Base-by-base conservation (phyloP, 1,140 invertebrate genomes). In the Neoseiulus cucumeris region DNA sequence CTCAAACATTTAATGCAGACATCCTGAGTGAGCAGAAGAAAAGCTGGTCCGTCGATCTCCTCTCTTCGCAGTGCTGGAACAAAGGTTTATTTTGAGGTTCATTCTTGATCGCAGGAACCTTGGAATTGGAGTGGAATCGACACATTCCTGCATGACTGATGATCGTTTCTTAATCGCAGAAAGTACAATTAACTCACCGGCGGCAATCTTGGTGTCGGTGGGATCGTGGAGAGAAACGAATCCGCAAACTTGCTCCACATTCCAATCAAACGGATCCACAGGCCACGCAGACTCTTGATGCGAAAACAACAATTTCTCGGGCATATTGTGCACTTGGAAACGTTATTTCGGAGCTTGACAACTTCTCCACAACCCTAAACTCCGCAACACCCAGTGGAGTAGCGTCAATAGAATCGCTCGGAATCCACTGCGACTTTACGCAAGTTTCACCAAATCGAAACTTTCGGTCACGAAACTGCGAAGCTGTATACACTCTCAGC, bases 11-110 rank as follows among this genome's bases (percentile, higher is more conserved):
- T 33, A 9, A 20, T 20, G 33, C 51, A 59, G 25, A 17, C 22
- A 5, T 12, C 51, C 22, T 25, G 25, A 20, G 51, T 59, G 14
- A 59, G 51, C 33, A 59, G 22, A 6, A 59, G 51, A 25, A 59
- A 59, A 29, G 51, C 51, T 20, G 51, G 51, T 25, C 51, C 51
- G 22, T 59, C 51, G 33, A 59, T 59, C 22, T 59, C 51, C 33
- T 59, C 51, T 9, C 14, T 59, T 2, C 51, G 51, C 14, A 59
- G 51, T 20, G 51, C 51, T 59, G 51, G 25, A 59, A 59, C 51
- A 9, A 4, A 25, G 33, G 9, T 39, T 4, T 5, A n/a, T n/a
- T n/a, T n/a, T n/a, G n/a, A n/a, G n/a, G n/a, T n/a, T n/a, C n/a
- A n/a, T 9, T 59, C 51, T 4, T 47, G 2, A 59, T 1, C 14